Evolutionary conservation across 2,797 vertebrate species (phyloP).

Genomic region (Pteronotus mesoamericanus): DNA sequence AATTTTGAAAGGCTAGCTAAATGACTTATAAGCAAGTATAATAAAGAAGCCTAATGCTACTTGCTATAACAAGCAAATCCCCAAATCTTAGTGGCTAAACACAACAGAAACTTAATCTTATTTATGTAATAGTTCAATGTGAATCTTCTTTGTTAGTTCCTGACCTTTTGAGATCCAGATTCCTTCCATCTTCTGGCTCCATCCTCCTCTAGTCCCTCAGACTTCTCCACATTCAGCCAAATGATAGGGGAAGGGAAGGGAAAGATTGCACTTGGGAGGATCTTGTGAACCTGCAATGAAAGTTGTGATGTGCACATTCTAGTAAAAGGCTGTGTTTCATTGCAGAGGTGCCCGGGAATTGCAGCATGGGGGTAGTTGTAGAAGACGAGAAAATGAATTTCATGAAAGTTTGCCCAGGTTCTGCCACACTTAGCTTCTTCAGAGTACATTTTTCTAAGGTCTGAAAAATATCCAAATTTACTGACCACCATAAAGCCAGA

Average conservation of each 20-base stretch:
- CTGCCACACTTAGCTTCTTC: not conserved
- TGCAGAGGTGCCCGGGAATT: not conserved
- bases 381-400: not conserved
- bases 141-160: not conserved
- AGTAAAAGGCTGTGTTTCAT: not conserved
- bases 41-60: not conserved
- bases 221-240: not conserved
- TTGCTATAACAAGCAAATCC: not conserved
- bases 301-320: not conserved
- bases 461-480: conserved; percentile 1
- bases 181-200: not conserved
- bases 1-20: not conserved
- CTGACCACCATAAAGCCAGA: not conserved
- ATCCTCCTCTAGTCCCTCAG: not conserved
- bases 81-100: not conserved
- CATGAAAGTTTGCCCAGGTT: not conserved
- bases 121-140: not conserved
- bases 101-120: not conserved
- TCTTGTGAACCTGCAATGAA: not conserved
- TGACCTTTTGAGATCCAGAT: not conserved
- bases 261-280: not conserved
- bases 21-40: not conserved
- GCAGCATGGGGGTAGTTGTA: not conserved
- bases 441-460: not conserved
- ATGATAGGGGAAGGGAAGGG: not conserved